Evolutionary conservation across 2,113 vertebrate species (phyloP), one percentile per base, ranked within the genome.

Genomic region (Xyrauchen texanus): DNA sequence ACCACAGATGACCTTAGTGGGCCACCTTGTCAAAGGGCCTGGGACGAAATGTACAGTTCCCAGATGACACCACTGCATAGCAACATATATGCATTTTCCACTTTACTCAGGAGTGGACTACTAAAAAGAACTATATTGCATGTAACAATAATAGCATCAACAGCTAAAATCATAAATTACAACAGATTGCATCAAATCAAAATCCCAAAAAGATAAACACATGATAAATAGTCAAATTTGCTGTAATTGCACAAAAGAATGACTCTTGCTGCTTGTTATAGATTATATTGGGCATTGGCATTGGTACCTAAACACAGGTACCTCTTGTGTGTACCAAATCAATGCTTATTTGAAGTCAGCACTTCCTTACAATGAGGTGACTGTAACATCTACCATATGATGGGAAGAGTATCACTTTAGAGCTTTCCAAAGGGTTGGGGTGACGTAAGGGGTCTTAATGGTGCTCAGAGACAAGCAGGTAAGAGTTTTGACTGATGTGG

Each of bases 401-500:
- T 47, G 11, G 13, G 62, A 77, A 70, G 61, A 55, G 60, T 47
- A 11, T 66, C n/a, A 0, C 4, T 47, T 51, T 65, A 11, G 65
- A 34, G 2, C 6, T 55, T 45, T 74, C 10, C n/a, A 51, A 66
- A 64, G 34, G 66, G 34, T 81, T 11, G 70, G 13, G 60, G 3
- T 2, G 44, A 34, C 3, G 21, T 12, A 61, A 21, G 13, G 15
- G 69, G 47, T 73, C 52, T 67, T 52, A 55, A 80, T 61, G 55
- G 15, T 42, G 13, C 57, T n/a, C 2, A 42, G 5, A 57, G 44
- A 21, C 8, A 51, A 44, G 11, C 8, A 77, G 62, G 64, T 77
- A 67, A 5, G 47, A 78, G 68, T 66, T 82, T 52, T 76, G 69
- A 78, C 51, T 86, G 79, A 81, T 62, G 73, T 80, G 52, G 70